Percentiles rank a stretch among this genome's conserved stretches.
Conservation (phyloP, 2,888 invertebrate genomes). For the Tachina grossa region DNA sequence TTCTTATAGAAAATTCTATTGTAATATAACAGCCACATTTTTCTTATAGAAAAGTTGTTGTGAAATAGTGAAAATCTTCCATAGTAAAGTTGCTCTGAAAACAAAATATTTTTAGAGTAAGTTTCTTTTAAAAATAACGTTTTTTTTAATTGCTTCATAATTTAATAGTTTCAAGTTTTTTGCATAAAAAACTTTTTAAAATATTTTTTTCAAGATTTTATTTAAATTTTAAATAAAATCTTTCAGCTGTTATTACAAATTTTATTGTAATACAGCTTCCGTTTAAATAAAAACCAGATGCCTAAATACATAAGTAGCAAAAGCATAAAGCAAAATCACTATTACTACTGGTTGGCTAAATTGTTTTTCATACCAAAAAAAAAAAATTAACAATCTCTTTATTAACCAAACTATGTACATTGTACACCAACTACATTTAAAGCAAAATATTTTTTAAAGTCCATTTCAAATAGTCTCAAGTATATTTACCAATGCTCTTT, state of each 20-base stretch:
- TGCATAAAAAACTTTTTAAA: background rate
- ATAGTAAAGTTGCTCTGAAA: too few relatives aligned
- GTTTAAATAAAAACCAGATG: slow-evolving; percentile 64
- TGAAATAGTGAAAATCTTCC: too few relatives aligned
- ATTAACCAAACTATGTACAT: slow-evolving; percentile 47
- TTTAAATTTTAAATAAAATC: background rate
- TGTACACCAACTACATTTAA: slow-evolving; percentile 31
- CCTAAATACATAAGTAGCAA: slow-evolving; percentile 58
- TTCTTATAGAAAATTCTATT: too few relatives aligned
- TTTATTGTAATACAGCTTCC: background rate
- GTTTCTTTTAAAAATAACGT: too few relatives aligned
- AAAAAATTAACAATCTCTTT: slow-evolving; percentile 50
- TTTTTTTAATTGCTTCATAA: too few relatives aligned
- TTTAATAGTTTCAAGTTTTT: too few relatives aligned
- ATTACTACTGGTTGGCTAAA: slow-evolving; percentile 56
- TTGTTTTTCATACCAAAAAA: slow-evolving; percentile 23
- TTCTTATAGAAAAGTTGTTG: too few relatives aligned
- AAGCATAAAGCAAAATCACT: slow-evolving; percentile 1
- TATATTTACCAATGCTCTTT: slow-evolving; percentile 76
- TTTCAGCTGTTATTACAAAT: slow-evolving; percentile 3
- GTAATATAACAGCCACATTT: too few relatives aligned
- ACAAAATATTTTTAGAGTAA: too few relatives aligned
- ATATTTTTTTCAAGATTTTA: background rate
- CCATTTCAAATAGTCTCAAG: slow-evolving; percentile 75
- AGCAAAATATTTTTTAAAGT: slow-evolving; percentile 38